Base-by-base conservation (phyloP, 2,888 invertebrate species). In the Pecten maximus region DNA sequence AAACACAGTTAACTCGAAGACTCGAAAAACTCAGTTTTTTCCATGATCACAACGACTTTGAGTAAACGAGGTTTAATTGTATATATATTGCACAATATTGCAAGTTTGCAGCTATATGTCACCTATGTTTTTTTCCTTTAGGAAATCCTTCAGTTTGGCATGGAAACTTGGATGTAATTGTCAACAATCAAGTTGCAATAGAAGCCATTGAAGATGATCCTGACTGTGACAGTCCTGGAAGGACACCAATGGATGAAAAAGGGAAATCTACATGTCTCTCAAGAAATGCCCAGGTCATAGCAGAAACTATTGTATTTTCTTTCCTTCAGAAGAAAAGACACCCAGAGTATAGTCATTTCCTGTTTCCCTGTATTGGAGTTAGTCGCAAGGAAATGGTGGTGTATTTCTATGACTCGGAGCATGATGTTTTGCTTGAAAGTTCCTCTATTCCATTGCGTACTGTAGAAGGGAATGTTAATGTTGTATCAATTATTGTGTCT, bases 261-360 rank as follows among this genome's bases (percentile, higher is more conserved):
- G 88, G 50, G 23, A 89, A 86, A 86, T 74, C n/a, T 89, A 23
- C 40, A n/a, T 19, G n/a, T 40, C 40, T 89, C 16, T 40, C 60
- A 60, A 40, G 74, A 50, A 89, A 86, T 40, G 12, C 74, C 12
- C 86, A 86, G 89, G 40, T 89, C 54, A 40, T 86, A n/a, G 89
- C 89, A 28, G 74, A 89, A 40, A 89, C 89, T 40, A 86, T 89
- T 60, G 89, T 89, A 40, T 89, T 89, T 60, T 89, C 89, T 60
- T 89, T 89, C 54, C 40, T 89, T 28, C 89, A 89, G 40, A 89
- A 89, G 40, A 89, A 40, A 89, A 88, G 28, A 40, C 89, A 89
- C 40, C 89, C 89, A 39, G 86, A 86, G 89, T 40, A 44, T 40
- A 10, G 44, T 10, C 40, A 89, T n/a, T 89, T 86, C 19, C 89